A percentile compares a stretch with the other conserved stretches of the same genome.
These are phyloP conservation scores for Pandemis heparana DNA, from an alignment of 2,888 invertebrate species.

Conservation along the genomic window DNA sequence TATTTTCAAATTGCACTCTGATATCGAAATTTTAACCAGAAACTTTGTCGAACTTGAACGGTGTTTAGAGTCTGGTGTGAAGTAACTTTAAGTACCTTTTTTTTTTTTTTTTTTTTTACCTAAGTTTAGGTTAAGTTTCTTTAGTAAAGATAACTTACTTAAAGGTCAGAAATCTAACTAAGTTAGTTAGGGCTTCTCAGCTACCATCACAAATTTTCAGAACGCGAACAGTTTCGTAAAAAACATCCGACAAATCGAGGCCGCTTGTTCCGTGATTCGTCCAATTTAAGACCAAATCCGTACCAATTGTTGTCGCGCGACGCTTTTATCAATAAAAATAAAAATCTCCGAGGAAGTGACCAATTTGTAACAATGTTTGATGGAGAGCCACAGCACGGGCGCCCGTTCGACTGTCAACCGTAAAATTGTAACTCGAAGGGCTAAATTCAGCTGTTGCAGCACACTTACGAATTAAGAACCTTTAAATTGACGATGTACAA, in stretches of 20 bases:
- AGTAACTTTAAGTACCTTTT: neutral
- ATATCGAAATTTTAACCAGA: neutral
- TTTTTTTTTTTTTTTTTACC: too few relatives aligned
- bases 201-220: slow-evolving; percentile 7
- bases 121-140: too few relatives aligned
- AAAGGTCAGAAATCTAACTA: neutral
- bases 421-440: slow-evolving; percentile 5
- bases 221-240: slow-evolving; percentile 24
- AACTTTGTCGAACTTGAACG: neutral
- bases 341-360: slow-evolving; percentile 80
- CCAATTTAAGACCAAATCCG: slow-evolving; percentile 79
- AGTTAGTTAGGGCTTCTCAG: neutral
- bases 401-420: slow-evolving; percentile 12
- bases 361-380: slow-evolving; percentile 71
- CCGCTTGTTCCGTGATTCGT: slow-evolving; percentile 57
- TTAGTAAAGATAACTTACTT: too few relatives aligned
- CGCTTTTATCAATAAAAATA: slow-evolving; percentile 83
- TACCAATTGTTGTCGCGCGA: slow-evolving; percentile 75
- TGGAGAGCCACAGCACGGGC: slow-evolving; percentile 44
- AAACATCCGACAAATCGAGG: slow-evolving; percentile 34
- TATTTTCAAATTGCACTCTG: slow-evolving; percentile 18
- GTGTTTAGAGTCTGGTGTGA: neutral
- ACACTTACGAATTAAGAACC: slow-evolving; percentile 30
- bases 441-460: neutral
- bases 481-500: slow-evolving; percentile 40